Base-by-base conservation (phyloP, 2,888 invertebrate species). In the Congeria kusceri region DNA sequence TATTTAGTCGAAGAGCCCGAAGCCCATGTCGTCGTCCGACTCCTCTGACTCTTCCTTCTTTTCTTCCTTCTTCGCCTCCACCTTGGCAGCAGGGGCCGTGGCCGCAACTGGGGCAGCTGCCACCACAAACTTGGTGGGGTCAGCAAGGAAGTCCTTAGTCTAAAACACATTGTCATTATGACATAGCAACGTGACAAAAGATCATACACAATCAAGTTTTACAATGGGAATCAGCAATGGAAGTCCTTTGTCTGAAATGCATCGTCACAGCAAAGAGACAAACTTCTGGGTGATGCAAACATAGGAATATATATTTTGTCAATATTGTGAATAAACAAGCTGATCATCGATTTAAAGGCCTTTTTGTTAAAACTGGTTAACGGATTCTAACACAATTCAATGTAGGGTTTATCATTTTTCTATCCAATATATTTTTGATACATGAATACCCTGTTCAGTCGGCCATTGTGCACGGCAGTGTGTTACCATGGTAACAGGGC, bases 121-220 rank as follows among this genome's bases (percentile, higher is more conserved):
- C 63, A 95, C 96, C 65, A 96, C 97, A 93, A 99, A 99, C 95
- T 98, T 99, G 94, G 97, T 97, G 68, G 99, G 99, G 95, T 99
- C 98, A 96, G 96, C 94, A 18, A 95, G 93, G 91, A 91, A 94
- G 81, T 94, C 95, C 91, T 95, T 95, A 28, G 90, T 88, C 92
- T 92, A 89, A 44, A 78, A 81, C 5, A 58, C 13, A 56, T 9
- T n/a, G n/a, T n/a, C n/a, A n/a, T n/a, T n/a, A n/a, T 47, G 47
- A 18, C 47, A 47, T 47, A 13, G 23, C 23, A 20, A 15, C 58
- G 11, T 32, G 32, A 9, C 5, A 9, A 32, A 32, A 9, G 32
- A 9, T 4, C 32, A 32, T 7, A 32, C 32, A 32, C 32, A 32
- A 32, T 7, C 32, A 7, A 7, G 32, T 32, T 9, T 32, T 32